Percentiles rank a stretch among this genome's conserved stretches.
phyloP scores from a whole-genome alignment of 2,888 invertebrate species.

The Melolontha melolontha region DNA sequence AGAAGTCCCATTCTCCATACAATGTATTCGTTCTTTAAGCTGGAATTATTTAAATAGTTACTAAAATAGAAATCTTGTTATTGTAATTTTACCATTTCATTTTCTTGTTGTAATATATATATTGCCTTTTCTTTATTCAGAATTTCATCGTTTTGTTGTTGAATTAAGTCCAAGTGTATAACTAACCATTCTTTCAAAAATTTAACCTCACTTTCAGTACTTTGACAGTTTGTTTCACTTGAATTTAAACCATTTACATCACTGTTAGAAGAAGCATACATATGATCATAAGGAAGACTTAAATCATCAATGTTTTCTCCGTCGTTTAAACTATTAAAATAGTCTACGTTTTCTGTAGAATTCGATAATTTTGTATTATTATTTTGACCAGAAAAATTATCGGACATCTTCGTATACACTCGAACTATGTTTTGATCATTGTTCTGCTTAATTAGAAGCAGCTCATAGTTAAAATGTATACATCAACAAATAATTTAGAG shows the following conservation, averaged over 20 bases:
- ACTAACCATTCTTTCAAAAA: slow-evolving; percentile 83
- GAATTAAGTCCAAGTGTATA: slow-evolving; percentile 87
- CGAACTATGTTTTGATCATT: slow-evolving; percentile 65
- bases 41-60: slow-evolving; percentile 45
- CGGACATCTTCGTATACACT: slow-evolving; percentile 66
- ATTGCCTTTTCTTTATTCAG: slow-evolving; percentile 83
- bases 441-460: slow-evolving; percentile 52
- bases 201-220: slow-evolving; percentile 72
- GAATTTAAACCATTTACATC: slow-evolving; percentile 56
- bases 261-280: slow-evolving; percentile 77
- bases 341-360: slow-evolving; percentile 55
- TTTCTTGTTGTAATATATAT: slow-evolving; percentile 79
- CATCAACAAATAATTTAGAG: slow-evolving; percentile 32
- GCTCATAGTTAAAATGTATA: slow-evolving; percentile 32
- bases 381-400: slow-evolving; percentile 62
- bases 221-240: slow-evolving; percentile 55
- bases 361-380: slow-evolving; percentile 59
- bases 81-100: slow-evolving; percentile 75
- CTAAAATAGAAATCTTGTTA: neutral
- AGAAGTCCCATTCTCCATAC: slow-evolving; percentile 74
- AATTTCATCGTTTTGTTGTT: slow-evolving; percentile 89
- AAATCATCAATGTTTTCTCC: slow-evolving; percentile 67
- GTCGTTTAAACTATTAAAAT: slow-evolving; percentile 51
- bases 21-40: slow-evolving; percentile 70
- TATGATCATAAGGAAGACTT: slow-evolving; percentile 78